Evolutionary conservation across 2,113 vertebrate species (phyloP).

Genomic region (Muntiacus reevesi): DNA sequence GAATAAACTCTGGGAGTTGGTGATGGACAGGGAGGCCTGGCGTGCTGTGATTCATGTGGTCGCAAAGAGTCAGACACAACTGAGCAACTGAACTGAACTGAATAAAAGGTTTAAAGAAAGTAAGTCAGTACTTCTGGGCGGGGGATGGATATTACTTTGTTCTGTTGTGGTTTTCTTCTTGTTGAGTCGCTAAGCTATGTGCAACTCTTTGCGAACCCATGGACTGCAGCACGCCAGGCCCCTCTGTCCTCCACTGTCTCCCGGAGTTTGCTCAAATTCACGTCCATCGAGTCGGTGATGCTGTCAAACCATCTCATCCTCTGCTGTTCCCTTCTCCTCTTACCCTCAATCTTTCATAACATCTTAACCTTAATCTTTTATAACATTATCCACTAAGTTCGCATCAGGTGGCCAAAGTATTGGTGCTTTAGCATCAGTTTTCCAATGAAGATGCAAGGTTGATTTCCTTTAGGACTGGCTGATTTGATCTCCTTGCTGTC

Average conservation of each 20-base stretch:
- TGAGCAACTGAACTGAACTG: no score
- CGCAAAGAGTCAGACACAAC: no score
- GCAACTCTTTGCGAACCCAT: neutral
- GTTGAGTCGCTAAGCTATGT: neutral
- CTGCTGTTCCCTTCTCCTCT: neutral
- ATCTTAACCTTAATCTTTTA: neutral
- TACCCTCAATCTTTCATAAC: neutral
- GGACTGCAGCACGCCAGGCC: neutral
- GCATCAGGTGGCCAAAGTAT: neutral
- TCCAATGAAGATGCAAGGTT: neutral
- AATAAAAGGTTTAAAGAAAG: neutral
- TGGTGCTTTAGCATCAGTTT: neutral
- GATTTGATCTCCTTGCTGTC: neutral
- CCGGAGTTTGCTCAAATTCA: neutral
- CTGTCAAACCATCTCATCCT: neutral
- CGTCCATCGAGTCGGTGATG: neutral
- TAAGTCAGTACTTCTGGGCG: neutral
- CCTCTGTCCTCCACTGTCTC: neutral
- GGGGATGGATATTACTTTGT: neutral
- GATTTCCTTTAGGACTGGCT: neutral
- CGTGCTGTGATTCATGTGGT: no score
- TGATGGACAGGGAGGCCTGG: no score
- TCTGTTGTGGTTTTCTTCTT: neutral
- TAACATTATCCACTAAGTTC: no score
- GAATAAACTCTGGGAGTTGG: no score